Evolutionary conservation across 1,140 invertebrate species (phyloP), one percentile per base, ranked within the genome.

Genomic region (Panagrolaimus sp.): DNA sequence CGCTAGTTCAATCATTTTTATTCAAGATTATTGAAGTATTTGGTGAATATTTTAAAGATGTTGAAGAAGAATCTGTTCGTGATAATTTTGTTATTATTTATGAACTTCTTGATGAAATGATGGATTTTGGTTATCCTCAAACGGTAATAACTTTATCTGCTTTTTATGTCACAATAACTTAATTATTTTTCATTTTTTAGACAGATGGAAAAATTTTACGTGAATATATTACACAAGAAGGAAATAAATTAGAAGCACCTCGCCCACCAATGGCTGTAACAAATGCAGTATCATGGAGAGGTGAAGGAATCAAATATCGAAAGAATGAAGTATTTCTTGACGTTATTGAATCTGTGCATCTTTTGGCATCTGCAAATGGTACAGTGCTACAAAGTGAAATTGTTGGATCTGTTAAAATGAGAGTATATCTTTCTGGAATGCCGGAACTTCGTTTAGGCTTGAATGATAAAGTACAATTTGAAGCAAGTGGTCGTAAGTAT

Each of bases 251-350:
- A 13, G 96, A 98, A 85, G 92, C 96, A 78, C 92, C 92, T 0
- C 88, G 93, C 62, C 96, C 96, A 66, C 96, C 96, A 0, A 92
- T 95, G 87, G 94, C 96, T 16, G 95, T 99, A 0, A 99, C 96
- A 1, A 98, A 98, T 86, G 95, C 96, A 8, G 96, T 99, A 0
- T 98, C 94, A 0, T 99, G 96, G 96, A 86, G 96, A 62, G 95
- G 94, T 0, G 96, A 99, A 84, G 95, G 95, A 1, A 94, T 99
- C 62, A 98, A 97, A 82, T 98, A 99, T 84, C 88, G 96, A 57
- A 99, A 98, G 85, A 99, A 99, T 85, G 96, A 99, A 88, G 96
- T 99, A 1, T 99, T 99, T 81, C 87, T 99, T 0, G 96, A 99
- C 87, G 96, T 99, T 1, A 98, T 99, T 74, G 96, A 99, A 84